Evolutionary conservation across 2,888 invertebrate species (phyloP).

Genomic region (Ferrisia virgata): DNA sequence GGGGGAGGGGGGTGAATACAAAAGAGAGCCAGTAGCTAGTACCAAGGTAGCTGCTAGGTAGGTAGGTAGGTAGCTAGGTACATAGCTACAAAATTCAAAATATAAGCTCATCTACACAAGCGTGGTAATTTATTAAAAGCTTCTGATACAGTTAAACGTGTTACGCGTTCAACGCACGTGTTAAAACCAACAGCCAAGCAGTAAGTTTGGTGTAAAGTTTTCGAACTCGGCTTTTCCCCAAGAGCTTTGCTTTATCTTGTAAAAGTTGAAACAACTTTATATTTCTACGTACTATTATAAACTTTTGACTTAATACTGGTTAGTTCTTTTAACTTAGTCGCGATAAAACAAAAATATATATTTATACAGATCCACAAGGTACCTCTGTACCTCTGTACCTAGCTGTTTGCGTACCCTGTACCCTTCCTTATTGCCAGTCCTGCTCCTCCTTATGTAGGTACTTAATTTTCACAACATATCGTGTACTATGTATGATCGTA

Average conservation of each 20-base stretch:
- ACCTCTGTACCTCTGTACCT: neutral
- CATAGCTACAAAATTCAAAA: constrained; percentile 41
- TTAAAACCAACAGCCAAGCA: constrained; percentile 36
- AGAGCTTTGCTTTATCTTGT: constrained; percentile 44
- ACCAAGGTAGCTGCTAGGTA: neutral
- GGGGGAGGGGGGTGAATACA: too few relatives aligned
- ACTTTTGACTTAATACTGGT: constrained; percentile 44
- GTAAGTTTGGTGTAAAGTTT: constrained; percentile 36
- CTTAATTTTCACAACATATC: neutral
- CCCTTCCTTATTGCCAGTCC: too few relatives aligned
- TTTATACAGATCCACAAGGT: neutral
- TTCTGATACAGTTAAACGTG: constrained; percentile 38
- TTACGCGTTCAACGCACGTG: constrained; percentile 44
- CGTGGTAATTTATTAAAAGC: constrained; percentile 41
- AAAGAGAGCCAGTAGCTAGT: too few relatives aligned
- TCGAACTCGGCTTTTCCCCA: constrained; percentile 42
- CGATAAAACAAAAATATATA: constrained; percentile 38
- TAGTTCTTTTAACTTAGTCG: constrained; percentile 31
- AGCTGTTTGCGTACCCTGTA: neutral
- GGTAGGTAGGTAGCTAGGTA: neutral
- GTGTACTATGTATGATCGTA: neutral
- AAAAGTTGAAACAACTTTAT: constrained; percentile 44
- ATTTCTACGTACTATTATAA: constrained; percentile 43
- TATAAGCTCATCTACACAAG: constrained; percentile 28
- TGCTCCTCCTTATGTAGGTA: too few relatives aligned